Evolutionary conservation across 2,113 vertebrate species (phyloP).

Genomic region (Platichthys stellatus): DNA sequence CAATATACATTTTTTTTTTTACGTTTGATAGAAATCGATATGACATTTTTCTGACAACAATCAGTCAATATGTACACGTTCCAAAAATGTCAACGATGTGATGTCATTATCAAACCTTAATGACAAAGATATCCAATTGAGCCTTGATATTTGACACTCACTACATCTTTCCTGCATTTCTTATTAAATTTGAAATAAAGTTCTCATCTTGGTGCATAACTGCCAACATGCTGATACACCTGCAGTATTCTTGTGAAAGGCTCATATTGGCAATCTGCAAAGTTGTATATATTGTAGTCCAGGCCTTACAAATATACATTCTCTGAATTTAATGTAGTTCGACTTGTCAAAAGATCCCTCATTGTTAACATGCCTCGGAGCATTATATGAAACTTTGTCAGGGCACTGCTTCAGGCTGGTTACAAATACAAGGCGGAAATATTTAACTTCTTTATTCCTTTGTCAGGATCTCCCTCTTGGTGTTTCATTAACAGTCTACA

Average conservation of each 20-base stretch:
- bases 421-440: neutral
- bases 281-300: too few relatives aligned
- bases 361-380: neutral
- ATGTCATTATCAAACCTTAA: neutral
- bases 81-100: too few relatives aligned
- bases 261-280: too few relatives aligned
- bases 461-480: neutral
- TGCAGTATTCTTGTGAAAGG: too few relatives aligned
- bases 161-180: neutral
- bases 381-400: neutral
- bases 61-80: too few relatives aligned
- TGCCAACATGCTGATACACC: too few relatives aligned
- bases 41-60: too few relatives aligned
- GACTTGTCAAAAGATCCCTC: neutral
- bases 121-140: neutral
- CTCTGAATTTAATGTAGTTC: too few relatives aligned
- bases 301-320: too few relatives aligned
- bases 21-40: too few relatives aligned
- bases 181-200: neutral
- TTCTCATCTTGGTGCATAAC: neutral
- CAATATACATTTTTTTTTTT: neutral
- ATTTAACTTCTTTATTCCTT: too few relatives aligned
- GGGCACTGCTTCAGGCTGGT: neutral
- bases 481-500: slow-evolving; percentile 14
- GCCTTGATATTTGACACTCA: too few relatives aligned